Conservation (phyloP, 2,797 vertebrate genomes). For the Iguana delicatissima region DNA sequence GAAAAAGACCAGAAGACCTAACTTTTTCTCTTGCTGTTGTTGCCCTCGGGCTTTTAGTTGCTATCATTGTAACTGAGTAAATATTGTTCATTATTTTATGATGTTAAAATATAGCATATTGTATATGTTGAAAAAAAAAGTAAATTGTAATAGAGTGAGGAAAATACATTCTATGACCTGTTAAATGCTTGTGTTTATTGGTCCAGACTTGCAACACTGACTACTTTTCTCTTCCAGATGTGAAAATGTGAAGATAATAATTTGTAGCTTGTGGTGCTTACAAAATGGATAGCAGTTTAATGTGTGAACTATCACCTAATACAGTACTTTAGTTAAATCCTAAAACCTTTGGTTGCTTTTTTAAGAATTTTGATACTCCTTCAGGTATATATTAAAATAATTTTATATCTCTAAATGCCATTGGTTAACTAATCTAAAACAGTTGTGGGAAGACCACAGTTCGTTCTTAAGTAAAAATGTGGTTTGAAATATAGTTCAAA, state of each 20-base stretch:
- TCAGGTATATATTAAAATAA: slow-evolving; percentile 1
- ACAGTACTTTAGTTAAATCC: neutral
- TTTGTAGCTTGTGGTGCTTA: neutral
- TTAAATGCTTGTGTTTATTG: slow-evolving; percentile 13
- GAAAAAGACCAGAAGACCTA: neutral
- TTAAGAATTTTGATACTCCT: slow-evolving; percentile 4
- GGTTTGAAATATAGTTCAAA: slow-evolving; percentile 4
- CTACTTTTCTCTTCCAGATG: slow-evolving; percentile 5
- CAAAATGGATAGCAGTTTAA: neutral
- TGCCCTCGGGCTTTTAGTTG: neutral
- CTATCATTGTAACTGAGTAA: neutral
- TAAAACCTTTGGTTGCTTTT: slow-evolving; percentile 1
- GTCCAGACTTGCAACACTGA: neutral
- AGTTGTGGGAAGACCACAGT: neutral
- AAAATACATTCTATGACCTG: neutral
- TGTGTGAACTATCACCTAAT: neutral
- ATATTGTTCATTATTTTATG: neutral
- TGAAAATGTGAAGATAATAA: accelerated
- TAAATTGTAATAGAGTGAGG: neutral
- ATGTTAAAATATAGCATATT: neutral
- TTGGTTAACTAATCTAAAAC: neutral
- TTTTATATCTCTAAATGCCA: neutral
- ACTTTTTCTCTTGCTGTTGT: neutral
- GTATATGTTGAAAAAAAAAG: neutral
- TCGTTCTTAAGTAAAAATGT: slow-evolving; percentile 34